Conservation (phyloP, 92 coral and sea anemone genomes). For the Siderastrea radians region DNA sequence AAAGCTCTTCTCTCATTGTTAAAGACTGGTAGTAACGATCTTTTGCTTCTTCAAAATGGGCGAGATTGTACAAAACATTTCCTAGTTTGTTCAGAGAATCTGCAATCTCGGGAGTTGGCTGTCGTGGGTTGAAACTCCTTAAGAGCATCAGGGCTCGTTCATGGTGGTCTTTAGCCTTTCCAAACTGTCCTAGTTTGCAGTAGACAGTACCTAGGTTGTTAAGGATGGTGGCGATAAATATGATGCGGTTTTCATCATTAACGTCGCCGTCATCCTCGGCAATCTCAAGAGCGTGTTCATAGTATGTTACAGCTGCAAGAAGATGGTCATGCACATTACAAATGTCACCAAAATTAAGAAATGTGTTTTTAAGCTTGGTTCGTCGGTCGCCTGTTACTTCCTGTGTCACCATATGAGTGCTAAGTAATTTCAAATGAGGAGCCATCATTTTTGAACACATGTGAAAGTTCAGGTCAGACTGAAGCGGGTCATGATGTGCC, state of each 20-base stretch:
- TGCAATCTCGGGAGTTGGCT: neutral
- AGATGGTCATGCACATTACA: neutral
- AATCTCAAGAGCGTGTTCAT: constrained; percentile 4
- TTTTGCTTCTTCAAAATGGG: constrained; percentile 5
- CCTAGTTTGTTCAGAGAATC: constrained; percentile 29
- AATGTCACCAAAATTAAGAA: constrained; percentile 1
- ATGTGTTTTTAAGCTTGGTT: neutral
- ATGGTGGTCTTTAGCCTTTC: constrained; percentile 1
- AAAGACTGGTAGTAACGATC: neutral
- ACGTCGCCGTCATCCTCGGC: neutral
- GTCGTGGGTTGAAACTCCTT: neutral
- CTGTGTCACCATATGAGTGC: neutral
- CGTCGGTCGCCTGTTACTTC: neutral
- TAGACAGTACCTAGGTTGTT: neutral
- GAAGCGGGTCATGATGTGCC: neutral
- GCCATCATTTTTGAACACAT: constrained; percentile 11
- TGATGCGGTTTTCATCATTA: neutral
- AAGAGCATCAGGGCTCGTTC: neutral
- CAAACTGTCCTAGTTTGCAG: neutral
- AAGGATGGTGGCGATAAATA: neutral
- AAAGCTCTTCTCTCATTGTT: constrained; percentile 4
- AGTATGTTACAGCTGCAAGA: neutral
- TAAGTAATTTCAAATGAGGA: constrained; percentile 4
- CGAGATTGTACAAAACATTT: neutral
- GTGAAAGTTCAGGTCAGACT: constrained; percentile 19